A percentile compares a stretch with the other conserved stretches of the same genome.
These are phyloP conservation scores for Papilio glaucus DNA, from an alignment of 1,140 invertebrate species.

Conservation along the genomic window DNA sequence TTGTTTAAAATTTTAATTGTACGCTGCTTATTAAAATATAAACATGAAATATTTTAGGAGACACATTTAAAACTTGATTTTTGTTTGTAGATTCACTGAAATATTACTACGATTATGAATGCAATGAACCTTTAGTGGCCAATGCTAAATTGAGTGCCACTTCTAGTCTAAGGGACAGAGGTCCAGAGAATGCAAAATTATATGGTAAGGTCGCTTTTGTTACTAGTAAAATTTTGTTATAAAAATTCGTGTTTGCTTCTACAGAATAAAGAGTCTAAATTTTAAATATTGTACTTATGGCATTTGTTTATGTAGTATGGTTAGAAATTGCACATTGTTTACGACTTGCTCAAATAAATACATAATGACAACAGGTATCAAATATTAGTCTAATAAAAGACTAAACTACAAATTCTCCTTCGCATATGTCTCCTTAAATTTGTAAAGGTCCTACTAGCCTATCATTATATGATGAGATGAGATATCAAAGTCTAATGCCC, in stretches of 20 bases:
- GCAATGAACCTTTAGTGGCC: constrained; percentile 90
- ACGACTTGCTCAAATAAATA: not conserved
- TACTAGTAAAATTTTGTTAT: too few species aligned
- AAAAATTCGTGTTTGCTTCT: too few species aligned
- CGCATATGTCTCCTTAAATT: too few species aligned
- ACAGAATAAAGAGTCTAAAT: too few species aligned
- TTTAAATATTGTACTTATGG: not conserved
- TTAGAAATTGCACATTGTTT: not conserved
- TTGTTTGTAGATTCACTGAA: constrained; percentile 67
- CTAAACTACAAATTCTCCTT: not conserved
- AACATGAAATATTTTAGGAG: not conserved
- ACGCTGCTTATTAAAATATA: not conserved
- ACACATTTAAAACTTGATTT: not conserved
- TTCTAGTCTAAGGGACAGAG: constrained; percentile 90
- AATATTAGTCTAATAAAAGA: not conserved
- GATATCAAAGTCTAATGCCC: too few species aligned
- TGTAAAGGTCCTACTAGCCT: too few species aligned
- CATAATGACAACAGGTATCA: not conserved
- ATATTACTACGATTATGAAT: constrained; percentile 89
- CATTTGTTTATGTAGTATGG: not conserved
- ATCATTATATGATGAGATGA: too few species aligned
- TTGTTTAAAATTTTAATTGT: not conserved
- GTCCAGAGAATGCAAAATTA: constrained; percentile 91
- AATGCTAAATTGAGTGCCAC: constrained; percentile 89
- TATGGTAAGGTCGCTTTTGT: constrained; percentile 87